Evolutionary conservation across 1,140 invertebrate species (phyloP), one percentile per base, ranked within the genome.

Genomic region (Drosophila kikkawai): DNA sequence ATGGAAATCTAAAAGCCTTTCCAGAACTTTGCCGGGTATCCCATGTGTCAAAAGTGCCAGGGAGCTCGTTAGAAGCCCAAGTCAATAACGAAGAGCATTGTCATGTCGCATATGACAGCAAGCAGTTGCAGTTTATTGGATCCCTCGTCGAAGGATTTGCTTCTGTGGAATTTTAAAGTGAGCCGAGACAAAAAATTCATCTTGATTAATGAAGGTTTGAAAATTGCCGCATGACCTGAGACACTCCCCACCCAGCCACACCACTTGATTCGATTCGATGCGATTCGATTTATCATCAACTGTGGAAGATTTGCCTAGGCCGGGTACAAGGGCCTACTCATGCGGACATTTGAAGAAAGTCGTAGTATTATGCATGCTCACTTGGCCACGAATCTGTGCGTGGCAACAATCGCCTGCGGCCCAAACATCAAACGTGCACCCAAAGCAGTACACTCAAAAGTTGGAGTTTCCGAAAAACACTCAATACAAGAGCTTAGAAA

Each of bases 381-480:
- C 82, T 85, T 85, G 79, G 57, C 65, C 79, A 80, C 41, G 79
- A 86, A 85, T 85, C 67, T 76, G 67, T 86, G 76, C 79, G 65
- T 79, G 82, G 79, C 75, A 87, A 81, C 67, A 76, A 75, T 53
- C 19, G 78, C 56, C 51, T 39, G 65, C 12, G 64, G 68, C 55
- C 45, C 45, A 63, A 64, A 75, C 64, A 58, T 68, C 50, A 68
- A 57, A 12, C 9, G 32, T 45, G 58, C n/a, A 17, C 15, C n/a
- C 37, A 26, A 13, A n/a, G 9, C 17, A n/a, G 1, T 64, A 47
- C 39, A 29, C 64, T 67, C 42, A 6, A 64, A 47, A 59, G 15
- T 41, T 17, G 12, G 29, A 19, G 39, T 59, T 32, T 42, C 26
- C 17, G 61, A 4, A 64, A 37, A 59, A 64, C 13, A 37, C 47